phyloP scores from a whole-genome alignment of 2,888 invertebrate species.

The Noctua pronuba region DNA sequence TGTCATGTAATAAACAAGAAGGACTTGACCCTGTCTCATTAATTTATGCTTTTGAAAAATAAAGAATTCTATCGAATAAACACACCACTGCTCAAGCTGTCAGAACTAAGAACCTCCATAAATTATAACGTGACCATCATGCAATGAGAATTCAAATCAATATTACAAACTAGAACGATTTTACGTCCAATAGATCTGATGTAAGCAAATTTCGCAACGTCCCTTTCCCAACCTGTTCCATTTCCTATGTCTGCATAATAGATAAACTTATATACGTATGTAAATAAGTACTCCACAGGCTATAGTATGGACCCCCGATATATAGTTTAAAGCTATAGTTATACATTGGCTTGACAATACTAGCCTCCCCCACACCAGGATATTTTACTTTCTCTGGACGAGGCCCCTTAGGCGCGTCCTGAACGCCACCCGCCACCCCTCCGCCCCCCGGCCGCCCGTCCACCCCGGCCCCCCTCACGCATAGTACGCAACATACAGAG shows the following conservation, averaged over 20 bases:
- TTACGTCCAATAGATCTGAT: slow-evolving; percentile 77
- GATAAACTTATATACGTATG: slow-evolving; percentile 89
- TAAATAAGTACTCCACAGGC: slow-evolving; percentile 87
- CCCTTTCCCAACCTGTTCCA: slow-evolving; percentile 85
- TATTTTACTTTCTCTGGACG: slow-evolving; percentile 90
- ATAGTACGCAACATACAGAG: slow-evolving; percentile 88
- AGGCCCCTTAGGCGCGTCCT: slow-evolving; percentile 86
- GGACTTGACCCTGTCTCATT: not conserved
- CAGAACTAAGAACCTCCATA: slow-evolving; percentile 24
- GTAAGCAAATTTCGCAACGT: slow-evolving; percentile 83
- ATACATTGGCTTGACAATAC: slow-evolving; percentile 90
- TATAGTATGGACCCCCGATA: slow-evolving; percentile 85
- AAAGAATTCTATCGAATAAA: not conserved
- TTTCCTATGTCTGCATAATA: slow-evolving; percentile 90
- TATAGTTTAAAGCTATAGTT: slow-evolving; percentile 90
- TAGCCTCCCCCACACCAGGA: slow-evolving; percentile 90
- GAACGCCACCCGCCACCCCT: slow-evolving; percentile 76
- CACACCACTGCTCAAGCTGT: not conserved
- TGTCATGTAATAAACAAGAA: not conserved
- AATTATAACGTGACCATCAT: slow-evolving; percentile 49
- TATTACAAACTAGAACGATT: slow-evolving; percentile 76
- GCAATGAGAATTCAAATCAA: slow-evolving; percentile 73
- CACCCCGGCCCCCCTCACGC: slow-evolving; percentile 82
- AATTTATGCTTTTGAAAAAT: not conserved
- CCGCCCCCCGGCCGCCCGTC: slow-evolving; percentile 69